These are phyloP conservation scores for Phrynocephalus versicolor DNA, from an alignment of 2,113 vertebrate genomes.

Conservation along the genomic window DNA sequence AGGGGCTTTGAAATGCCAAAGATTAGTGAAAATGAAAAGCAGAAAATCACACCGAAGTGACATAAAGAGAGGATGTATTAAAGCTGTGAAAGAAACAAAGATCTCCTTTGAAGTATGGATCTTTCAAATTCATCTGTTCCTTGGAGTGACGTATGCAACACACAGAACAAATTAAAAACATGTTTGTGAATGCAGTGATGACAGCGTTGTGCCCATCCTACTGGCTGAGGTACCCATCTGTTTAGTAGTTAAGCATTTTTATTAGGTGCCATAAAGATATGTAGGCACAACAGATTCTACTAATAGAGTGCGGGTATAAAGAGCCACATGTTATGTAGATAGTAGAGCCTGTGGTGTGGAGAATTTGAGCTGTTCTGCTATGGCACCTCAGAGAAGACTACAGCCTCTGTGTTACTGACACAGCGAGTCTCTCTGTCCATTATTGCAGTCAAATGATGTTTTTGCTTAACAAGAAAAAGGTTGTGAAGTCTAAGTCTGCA, in stretches of 20 bases:
- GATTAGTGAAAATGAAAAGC: slow-evolving; percentile 16
- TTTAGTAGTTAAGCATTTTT: slow-evolving; percentile 28
- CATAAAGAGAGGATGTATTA: slow-evolving; percentile 32
- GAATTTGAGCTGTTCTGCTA: not conserved
- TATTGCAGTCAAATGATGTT: not conserved
- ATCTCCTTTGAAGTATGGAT: slow-evolving; percentile 9
- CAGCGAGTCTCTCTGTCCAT: slow-evolving; percentile 23
- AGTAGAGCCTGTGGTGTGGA: slow-evolving; percentile 22
- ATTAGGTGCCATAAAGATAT: slow-evolving; percentile 31
- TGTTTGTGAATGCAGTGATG: slow-evolving; percentile 26
- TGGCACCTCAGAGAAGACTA: slow-evolving; percentile 23
- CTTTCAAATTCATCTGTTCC: slow-evolving; percentile 28
- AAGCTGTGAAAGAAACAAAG: slow-evolving; percentile 31
- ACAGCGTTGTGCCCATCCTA: slow-evolving; percentile 6
- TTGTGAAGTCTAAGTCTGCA: not conserved
- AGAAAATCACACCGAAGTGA: not conserved
- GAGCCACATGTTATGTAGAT: slow-evolving; percentile 54
- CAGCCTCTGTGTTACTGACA: slow-evolving; percentile 15
- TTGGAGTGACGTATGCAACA: slow-evolving; percentile 30
- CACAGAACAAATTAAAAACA: slow-evolving; percentile 45
- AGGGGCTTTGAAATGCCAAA: not conserved
- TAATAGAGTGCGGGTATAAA: slow-evolving; percentile 37
- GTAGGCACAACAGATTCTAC: slow-evolving; percentile 31
- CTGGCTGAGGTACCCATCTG: slow-evolving; percentile 51
- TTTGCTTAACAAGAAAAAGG: slow-evolving; percentile 38